Base-by-base conservation (phyloP, 2,888 invertebrate genomes). In the Antheraea assamensis region DNA sequence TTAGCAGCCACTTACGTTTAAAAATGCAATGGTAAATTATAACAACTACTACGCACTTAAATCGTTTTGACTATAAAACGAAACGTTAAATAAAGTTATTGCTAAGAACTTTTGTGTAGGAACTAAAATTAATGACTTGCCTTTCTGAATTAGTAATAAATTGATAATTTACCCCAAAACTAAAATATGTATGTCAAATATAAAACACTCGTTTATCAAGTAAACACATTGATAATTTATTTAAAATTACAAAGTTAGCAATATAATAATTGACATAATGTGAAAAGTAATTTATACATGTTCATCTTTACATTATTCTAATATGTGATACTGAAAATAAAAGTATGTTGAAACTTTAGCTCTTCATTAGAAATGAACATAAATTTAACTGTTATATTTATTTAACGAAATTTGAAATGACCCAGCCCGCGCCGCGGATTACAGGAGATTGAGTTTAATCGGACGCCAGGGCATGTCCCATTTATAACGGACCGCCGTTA, bases 371-470 rank as follows among this genome's bases (percentile, higher is more conserved):
- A 49, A 17, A 4, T 49, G 49, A 49, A 49, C 64, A 72, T 49
- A 66, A 66, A 72, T 27, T 72, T 49, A 74, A 71, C 47, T 52
- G 66, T 52, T 52, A 61, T 55, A 76, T 19, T 64, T 64, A 71
- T 76, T 81, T 78, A 82, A 82, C 76, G 64, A 72, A 42, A 75
- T 71, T 73, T 76, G 76, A 78, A 77, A 77, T 52, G 78, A 81
- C 79, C 83, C 81, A 81, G 76, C 84, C 78, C 81, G 81, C 80
- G 83, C 83, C 90, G 88, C 91, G 92, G 93, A 92, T 92, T 90
- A 92, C 91, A 86, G 92, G 92, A 91, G 92, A 92, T 93, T 92
- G 92, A 88, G 90, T 91, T 90, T 92, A 92, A 92, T 92, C 91
- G 92, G 89, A 87, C 87, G 85, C 87, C 87, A 85, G 89, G 88